Evolutionary conservation across 2,797 vertebrate genomes (phyloP).

Genomic region (Molothrus aeneus): DNA sequence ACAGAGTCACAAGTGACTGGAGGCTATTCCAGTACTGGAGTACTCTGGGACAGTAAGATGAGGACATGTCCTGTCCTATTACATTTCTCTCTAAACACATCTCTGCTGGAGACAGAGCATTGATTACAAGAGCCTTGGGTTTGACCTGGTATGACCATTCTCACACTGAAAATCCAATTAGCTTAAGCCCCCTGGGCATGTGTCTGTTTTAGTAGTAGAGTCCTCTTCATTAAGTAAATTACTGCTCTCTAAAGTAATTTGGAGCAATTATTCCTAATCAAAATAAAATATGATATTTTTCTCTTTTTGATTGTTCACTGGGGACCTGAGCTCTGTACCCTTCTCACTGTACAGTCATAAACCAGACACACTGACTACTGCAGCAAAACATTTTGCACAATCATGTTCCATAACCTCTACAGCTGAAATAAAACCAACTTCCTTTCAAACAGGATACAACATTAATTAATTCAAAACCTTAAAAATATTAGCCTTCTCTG

Average conservation of each 20-base stretch:
- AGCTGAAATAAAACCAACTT: constrained; percentile 4
- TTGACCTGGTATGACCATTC: background rate
- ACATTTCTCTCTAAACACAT: background rate
- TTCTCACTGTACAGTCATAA: background rate
- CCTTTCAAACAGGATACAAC: constrained; percentile 1
- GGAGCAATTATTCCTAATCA: background rate
- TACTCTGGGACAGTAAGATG: background rate
- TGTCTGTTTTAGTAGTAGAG: background rate
- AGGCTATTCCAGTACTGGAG: background rate
- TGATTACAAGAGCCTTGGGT: background rate
- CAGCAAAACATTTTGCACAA: background rate
- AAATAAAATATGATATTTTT: background rate
- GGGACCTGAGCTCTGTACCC: background rate
- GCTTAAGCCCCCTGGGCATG: background rate
- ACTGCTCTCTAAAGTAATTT: background rate
- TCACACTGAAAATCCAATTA: background rate
- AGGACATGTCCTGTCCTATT: background rate
- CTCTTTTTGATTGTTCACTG: background rate
- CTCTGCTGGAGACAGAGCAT: background rate
- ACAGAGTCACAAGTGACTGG: background rate
- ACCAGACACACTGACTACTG: background rate
- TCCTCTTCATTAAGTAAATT: background rate
- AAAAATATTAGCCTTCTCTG: background rate
- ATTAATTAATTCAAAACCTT: background rate
- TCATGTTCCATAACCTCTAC: background rate